A percentile compares a stretch with the other conserved stretches of the same genome.
These are phyloP conservation scores for Trachythela sp. DNA, from an alignment of 64 coral and sea anemone genomes.

Conservation along the genomic window DNA sequence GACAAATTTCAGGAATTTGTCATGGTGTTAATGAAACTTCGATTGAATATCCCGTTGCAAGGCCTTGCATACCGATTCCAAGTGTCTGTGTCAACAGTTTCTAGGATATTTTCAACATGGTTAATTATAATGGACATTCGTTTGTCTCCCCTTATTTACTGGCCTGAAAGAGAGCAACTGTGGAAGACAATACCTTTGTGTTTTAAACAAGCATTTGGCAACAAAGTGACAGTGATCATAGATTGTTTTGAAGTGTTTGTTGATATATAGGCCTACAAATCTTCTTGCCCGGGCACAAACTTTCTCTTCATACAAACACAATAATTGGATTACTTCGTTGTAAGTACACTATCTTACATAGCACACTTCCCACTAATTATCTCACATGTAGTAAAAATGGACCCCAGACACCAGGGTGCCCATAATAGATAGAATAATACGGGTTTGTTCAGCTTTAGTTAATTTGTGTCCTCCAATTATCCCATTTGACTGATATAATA, in stretches of 20 bases:
- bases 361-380: not conserved
- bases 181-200: not conserved
- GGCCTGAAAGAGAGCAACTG: not conserved
- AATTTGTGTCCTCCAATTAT: no score
- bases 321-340: not conserved
- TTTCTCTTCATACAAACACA: not conserved
- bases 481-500: no score
- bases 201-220: not conserved
- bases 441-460: no score
- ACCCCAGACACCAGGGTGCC: not conserved
- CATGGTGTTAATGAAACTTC: no score
- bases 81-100: no score
- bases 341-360: not conserved
- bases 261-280: not conserved
- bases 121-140: not conserved
- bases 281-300: not conserved
- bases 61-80: no score
- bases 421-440: not conserved
- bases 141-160: not conserved
- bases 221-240: not conserved
- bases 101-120: no score
- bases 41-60: no score
- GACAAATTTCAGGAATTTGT: no score
- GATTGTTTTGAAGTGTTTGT: no score
- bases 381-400: not conserved